phyloP scores from a whole-genome alignment of 1,140 invertebrate species.

The Musca domestica region DNA sequence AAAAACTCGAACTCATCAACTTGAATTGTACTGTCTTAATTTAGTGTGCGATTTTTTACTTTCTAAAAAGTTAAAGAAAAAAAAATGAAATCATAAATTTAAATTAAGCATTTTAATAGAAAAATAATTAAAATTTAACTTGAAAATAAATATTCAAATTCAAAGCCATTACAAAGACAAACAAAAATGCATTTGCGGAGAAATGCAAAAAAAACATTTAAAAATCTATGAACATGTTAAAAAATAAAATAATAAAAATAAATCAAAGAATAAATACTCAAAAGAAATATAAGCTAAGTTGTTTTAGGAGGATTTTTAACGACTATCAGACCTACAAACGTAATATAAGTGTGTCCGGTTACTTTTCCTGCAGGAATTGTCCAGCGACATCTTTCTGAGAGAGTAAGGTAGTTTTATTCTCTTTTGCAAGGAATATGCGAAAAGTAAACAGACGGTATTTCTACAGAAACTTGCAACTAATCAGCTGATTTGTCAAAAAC shows the following conservation, averaged over 20 bases:
- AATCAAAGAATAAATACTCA: slow-evolving; percentile 6
- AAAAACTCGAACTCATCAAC: neutral
- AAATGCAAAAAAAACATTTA: slow-evolving; percentile 6
- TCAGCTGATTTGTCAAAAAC: too few relatives aligned
- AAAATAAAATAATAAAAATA: neutral
- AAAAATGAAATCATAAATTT: neutral
- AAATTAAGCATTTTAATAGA: slow-evolving; percentile 17
- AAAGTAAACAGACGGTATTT: too few relatives aligned
- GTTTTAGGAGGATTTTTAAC: too few relatives aligned
- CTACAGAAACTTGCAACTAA: too few relatives aligned
- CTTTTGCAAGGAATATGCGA: too few relatives aligned
- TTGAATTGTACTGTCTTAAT: neutral
- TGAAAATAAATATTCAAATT: neutral
- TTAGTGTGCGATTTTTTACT: slow-evolving; percentile 8
- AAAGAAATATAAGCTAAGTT: neutral
- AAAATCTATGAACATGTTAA: slow-evolving; percentile 17
- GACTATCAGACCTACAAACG: too few relatives aligned
- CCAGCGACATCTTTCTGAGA: too few relatives aligned
- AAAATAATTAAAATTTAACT: slow-evolving; percentile 3
- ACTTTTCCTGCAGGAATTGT: too few relatives aligned
- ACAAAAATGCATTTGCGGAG: neutral
- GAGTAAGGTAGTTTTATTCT: too few relatives aligned
- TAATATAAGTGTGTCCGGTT: too few relatives aligned
- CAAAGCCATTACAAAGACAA: neutral
- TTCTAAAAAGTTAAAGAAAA: slow-evolving; percentile 1